These are phyloP conservation scores for Carapus acus DNA, from an alignment of 2,797 vertebrate genomes.

Conservation along the genomic window DNA sequence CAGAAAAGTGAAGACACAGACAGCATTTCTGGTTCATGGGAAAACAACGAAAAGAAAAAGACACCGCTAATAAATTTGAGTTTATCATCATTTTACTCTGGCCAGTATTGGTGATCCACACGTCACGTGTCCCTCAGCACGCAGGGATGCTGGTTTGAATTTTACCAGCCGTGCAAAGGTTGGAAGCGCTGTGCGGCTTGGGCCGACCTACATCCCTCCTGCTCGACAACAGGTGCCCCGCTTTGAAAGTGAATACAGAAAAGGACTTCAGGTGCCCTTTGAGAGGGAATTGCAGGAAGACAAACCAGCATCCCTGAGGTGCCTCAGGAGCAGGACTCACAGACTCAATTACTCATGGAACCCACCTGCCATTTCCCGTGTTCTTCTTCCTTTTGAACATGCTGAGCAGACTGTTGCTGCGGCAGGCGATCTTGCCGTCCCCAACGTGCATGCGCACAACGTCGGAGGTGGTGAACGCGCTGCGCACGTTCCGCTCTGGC, in stretches of 20 bases:
- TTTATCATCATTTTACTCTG: too few relatives aligned
- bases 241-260: conserved; percentile 61
- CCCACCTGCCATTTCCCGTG: conserved; percentile 89
- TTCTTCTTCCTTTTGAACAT: conserved; percentile 98
- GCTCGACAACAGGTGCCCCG: conserved; percentile 64
- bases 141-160: conserved; percentile 69
- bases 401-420: conserved; percentile 92
- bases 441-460: conserved; percentile 98
- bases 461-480: conserved; percentile 96
- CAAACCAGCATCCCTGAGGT: conserved; percentile 65
- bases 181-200: conserved; percentile 58
- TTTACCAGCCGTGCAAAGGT: conserved; percentile 50
- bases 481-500: conserved; percentile 93
- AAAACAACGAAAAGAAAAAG: conserved; percentile 17
- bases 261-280: conserved; percentile 46
- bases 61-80: too few relatives aligned
- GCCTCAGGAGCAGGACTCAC: conserved; percentile 60
- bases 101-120: conserved; percentile 25
- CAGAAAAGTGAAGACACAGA: conserved; percentile 65
- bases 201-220: conserved; percentile 64
- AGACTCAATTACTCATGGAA: conserved; percentile 57
- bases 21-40: conserved; percentile 67
- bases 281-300: conserved; percentile 51
- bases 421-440: conserved; percentile 89
- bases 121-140: conserved; percentile 60